phyloP scores from a whole-genome alignment of 2,113 vertebrate genomes.

The Aix galericulata region DNA sequence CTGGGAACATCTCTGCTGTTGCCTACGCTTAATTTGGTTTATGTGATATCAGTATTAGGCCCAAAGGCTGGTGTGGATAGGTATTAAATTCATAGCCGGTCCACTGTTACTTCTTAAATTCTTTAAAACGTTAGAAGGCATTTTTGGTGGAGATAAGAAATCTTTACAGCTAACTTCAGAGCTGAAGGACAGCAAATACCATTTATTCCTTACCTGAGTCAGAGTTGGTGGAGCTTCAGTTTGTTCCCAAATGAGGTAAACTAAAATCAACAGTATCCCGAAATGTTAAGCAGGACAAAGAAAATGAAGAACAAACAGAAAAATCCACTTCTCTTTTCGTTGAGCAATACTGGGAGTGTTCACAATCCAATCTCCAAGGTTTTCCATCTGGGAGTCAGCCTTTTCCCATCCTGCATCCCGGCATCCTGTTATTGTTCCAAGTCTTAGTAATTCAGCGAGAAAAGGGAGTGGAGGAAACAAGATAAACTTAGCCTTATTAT shows the following conservation, averaged over 20 bases:
- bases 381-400: conserved; percentile 77
- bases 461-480: conserved; percentile 79
- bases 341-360: conserved; percentile 67
- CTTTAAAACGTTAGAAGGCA: background rate
- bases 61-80: background rate
- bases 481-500: conserved; percentile 75
- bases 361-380: conserved; percentile 63
- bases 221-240: background rate
- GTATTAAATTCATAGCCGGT: background rate
- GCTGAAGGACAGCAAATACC: background rate
- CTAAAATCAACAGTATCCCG: background rate
- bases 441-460: conserved; percentile 57
- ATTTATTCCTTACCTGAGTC: conserved; percentile 44
- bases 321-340: conserved; percentile 20
- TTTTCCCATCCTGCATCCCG: conserved; percentile 77
- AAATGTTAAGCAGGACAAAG: background rate
- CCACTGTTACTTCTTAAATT: background rate
- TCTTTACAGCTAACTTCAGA: background rate
- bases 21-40: background rate
- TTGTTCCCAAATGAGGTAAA: background rate
- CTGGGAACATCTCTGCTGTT: background rate
- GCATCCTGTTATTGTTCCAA: conserved; percentile 88
- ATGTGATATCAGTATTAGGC: background rate
- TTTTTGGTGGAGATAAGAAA: background rate
- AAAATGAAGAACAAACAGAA: conserved; percentile 1